Conservation (phyloP, 2,888 invertebrate species). For the Xestobium rufovillosum region DNA sequence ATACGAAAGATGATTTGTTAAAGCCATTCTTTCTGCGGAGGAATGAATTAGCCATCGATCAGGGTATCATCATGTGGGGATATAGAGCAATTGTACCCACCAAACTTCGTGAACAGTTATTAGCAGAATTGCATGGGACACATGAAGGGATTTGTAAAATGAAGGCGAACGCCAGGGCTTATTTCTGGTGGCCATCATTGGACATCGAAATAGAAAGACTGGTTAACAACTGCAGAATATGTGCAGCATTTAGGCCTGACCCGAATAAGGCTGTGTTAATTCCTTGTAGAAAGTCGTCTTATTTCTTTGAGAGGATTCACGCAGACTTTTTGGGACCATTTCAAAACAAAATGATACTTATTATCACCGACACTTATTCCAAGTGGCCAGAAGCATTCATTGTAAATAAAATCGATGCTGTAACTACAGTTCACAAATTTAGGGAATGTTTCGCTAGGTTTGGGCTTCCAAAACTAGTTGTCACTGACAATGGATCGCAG, state of each 20-base stretch:
- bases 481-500: conserved; percentile 8
- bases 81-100: too few species aligned
- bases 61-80: conserved; percentile 10
- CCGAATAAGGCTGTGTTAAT: conserved; percentile 7
- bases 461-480: conserved; percentile 7
- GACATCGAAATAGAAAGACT: conserved; percentile 11
- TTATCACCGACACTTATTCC: conserved; percentile 9
- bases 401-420: conserved; percentile 2
- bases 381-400: conserved; percentile 11
- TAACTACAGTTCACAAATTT: conserved; percentile 10
- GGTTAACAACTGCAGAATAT: conserved; percentile 5
- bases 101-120: too few species aligned
- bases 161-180: too few species aligned
- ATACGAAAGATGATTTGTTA: conserved; percentile 5
- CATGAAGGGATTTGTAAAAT: too few species aligned
- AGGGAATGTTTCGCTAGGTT: conserved; percentile 9
- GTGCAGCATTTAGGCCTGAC: not conserved
- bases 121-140: too few species aligned
- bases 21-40: not conserved
- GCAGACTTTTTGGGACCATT: conserved; percentile 11
- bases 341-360: conserved; percentile 7
- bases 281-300: not conserved
- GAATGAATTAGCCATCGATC: conserved; percentile 9
- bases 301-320: conserved; percentile 8
- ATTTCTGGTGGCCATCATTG: conserved; percentile 11